Evolutionary conservation across 2,888 invertebrate species (phyloP).

Genomic region (Tetranychus piercei): DNA sequence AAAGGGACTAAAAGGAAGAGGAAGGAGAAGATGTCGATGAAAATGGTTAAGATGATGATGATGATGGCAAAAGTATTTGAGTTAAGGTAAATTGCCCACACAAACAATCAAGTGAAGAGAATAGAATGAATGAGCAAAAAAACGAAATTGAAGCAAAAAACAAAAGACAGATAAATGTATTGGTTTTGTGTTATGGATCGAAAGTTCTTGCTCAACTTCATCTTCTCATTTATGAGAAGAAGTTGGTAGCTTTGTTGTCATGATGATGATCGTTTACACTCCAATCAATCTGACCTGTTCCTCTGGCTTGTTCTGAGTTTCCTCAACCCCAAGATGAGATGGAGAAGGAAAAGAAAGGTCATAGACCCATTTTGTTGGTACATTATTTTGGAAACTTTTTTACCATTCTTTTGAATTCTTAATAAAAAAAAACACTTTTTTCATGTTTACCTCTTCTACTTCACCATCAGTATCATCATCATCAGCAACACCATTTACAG

Average conservation of each 20-base stretch:
- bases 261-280: background rate
- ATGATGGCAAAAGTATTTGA: background rate
- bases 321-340: background rate
- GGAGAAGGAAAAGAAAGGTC: background rate
- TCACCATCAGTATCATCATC: slow-evolving; percentile 5
- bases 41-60: background rate
- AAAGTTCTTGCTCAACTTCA: background rate
- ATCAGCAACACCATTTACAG: background rate
- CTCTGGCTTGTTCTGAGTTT: background rate
- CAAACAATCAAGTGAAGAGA: background rate
- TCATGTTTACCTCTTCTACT: slow-evolving; percentile 1
- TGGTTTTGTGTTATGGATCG: background rate
- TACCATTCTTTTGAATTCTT: background rate
- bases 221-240: background rate
- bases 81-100: background rate
- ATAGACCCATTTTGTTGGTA: background rate
- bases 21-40: background rate
- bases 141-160: background rate
- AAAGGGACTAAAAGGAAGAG: background rate
- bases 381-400: background rate
- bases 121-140: background rate
- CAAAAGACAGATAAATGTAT: background rate
- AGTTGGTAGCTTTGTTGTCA: background rate
- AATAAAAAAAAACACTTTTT: background rate
- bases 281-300: background rate